phyloP scores from a whole-genome alignment of 1,140 invertebrate genomes.

The Papilio polytes region DNA sequence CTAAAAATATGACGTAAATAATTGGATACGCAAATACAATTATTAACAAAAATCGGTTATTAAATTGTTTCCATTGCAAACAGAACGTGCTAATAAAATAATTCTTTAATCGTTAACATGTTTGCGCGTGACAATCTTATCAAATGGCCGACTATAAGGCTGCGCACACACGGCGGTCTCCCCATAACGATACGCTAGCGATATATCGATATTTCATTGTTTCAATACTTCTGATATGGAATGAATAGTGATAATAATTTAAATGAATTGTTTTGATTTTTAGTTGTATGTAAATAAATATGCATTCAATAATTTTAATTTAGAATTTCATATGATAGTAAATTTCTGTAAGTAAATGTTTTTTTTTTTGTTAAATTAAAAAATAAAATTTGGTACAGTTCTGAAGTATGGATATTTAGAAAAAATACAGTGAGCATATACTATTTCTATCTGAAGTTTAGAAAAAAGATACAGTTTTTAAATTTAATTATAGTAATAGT shows the following conservation, averaged over 20 bases:
- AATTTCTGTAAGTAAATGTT: no score
- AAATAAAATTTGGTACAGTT: no score
- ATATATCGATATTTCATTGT: constrained; percentile 9
- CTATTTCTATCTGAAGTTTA: no score
- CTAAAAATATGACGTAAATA: background rate
- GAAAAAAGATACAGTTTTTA: no score
- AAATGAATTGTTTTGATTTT: no score
- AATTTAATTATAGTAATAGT: no score
- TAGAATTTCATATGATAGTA: no score
- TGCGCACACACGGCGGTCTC: background rate
- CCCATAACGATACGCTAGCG: background rate
- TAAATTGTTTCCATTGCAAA: background rate
- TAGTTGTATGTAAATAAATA: no score
- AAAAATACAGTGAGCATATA: no score
- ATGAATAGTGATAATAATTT: background rate
- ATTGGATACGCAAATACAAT: background rate
- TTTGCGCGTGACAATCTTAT: constrained; percentile 36
- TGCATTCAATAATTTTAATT: no score
- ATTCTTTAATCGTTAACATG: constrained; percentile 21
- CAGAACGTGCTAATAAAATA: constrained; percentile 20
- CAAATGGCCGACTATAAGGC: constrained; percentile 26
- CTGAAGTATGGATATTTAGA: no score
- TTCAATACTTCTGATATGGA: background rate
- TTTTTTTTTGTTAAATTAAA: no score
- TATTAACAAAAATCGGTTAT: background rate